Evolutionary conservation across 2,797 vertebrate species (phyloP).

Genomic region (Sarcoramphus papa): DNA sequence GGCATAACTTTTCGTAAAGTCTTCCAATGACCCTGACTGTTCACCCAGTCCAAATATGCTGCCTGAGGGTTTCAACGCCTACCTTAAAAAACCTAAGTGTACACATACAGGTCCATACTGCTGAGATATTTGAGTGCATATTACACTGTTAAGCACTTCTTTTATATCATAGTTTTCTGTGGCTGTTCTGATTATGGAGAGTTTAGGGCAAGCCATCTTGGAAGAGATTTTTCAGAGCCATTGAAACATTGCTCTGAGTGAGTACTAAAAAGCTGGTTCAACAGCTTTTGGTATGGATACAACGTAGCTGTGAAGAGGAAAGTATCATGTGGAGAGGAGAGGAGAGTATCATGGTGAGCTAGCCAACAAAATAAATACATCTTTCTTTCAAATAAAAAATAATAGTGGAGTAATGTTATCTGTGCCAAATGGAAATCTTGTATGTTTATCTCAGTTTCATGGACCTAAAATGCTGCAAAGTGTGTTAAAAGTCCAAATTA

Average conservation of each 20-base stretch:
- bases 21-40: neutral
- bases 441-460: constrained; percentile 22
- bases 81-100: neutral
- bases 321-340: neutral
- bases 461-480: neutral
- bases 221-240: neutral
- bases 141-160: neutral
- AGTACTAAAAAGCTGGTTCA: neutral
- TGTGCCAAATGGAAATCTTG: constrained; percentile 14
- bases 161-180: neutral
- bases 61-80: neutral
- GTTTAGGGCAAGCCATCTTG: neutral
- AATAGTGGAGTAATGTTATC: neutral
- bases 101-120: neutral
- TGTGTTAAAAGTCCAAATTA: constrained; percentile 1
- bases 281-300: neutral
- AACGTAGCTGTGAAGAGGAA: neutral
- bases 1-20: neutral
- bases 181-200: neutral
- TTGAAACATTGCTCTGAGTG: neutral
- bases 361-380: neutral
- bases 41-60: neutral
- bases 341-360: neutral
- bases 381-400: constrained; percentile 28
- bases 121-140: neutral